phyloP scores from a whole-genome alignment of 2,888 invertebrate genomes.

The Poecilobothrus nobilitatus region DNA sequence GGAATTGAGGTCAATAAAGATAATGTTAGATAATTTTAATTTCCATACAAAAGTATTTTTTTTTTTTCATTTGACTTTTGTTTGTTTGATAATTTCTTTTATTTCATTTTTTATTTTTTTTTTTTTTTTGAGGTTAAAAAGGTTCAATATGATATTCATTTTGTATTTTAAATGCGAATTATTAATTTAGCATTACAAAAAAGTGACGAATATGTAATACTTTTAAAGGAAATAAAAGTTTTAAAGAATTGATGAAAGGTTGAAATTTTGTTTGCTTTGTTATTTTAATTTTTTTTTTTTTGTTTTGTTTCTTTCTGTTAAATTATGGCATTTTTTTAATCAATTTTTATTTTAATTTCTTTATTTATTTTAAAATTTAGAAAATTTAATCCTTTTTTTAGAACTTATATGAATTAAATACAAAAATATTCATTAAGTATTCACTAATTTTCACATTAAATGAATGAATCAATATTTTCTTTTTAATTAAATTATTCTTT shows the following conservation, averaged over 20 bases:
- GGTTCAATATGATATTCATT: background rate
- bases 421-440: too few relatives aligned
- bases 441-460: too few relatives aligned
- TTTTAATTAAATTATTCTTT: too few relatives aligned
- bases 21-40: background rate
- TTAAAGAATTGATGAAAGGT: background rate
- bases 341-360: too few relatives aligned
- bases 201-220: background rate
- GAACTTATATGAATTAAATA: too few relatives aligned
- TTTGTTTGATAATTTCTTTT: background rate
- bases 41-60: background rate
- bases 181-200: background rate
- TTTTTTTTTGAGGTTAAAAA: background rate
- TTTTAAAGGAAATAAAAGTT: background rate
- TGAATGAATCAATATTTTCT: too few relatives aligned
- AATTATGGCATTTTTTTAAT: background rate
- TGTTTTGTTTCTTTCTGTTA: background rate
- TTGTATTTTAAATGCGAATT: background rate
- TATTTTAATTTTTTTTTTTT: too few relatives aligned
- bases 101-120: background rate
- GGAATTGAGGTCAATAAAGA: constrained; percentile 6
- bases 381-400: background rate
- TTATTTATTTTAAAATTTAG: background rate
- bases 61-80: background rate
- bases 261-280: background rate